Evolutionary conservation across 2,888 invertebrate species (phyloP).

Genomic region (Corythucha ciliata): DNA sequence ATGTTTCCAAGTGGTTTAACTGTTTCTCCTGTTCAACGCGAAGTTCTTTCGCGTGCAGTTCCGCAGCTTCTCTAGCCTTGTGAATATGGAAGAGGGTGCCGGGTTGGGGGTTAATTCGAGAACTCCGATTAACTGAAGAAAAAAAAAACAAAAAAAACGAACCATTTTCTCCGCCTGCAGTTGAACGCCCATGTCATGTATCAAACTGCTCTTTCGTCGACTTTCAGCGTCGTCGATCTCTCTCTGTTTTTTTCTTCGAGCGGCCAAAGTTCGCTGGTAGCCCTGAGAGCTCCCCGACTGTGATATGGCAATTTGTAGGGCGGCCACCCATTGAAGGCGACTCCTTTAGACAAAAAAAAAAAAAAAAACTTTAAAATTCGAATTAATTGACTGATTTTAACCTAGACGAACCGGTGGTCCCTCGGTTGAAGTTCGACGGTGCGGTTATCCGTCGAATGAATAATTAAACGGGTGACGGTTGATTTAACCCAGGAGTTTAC

Average conservation of each 20-base stretch:
- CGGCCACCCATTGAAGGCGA: constrained; percentile 67
- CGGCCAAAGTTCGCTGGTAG: constrained; percentile 55
- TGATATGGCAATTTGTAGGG: constrained; percentile 59
- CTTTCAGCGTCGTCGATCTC: constrained; percentile 47
- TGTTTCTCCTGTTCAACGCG: constrained; percentile 42
- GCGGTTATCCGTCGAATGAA: constrained; percentile 61
- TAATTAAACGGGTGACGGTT: constrained; percentile 50
- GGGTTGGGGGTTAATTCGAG: too few species aligned
- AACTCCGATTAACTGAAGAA: constrained; percentile 3
- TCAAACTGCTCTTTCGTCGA: constrained; percentile 49
- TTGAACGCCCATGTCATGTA: constrained; percentile 50
- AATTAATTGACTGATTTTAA: neutral
- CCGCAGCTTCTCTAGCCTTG: constrained; percentile 49
- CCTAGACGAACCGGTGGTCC: constrained; percentile 54
- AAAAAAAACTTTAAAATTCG: neutral
- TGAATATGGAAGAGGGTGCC: too few species aligned
- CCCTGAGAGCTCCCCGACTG: constrained; percentile 60
- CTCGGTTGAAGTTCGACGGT: constrained; percentile 58
- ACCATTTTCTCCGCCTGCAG: constrained; percentile 58
- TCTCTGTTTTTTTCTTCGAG: constrained; percentile 45
- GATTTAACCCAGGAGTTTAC: constrained; percentile 57
- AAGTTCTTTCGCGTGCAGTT: constrained; percentile 60
- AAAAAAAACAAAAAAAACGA: constrained; percentile 35
- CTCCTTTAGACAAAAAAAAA: constrained; percentile 44
- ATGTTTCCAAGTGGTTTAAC: constrained; percentile 51